A percentile compares a stretch with the other conserved stretches of the same genome.
These are phyloP conservation scores for Drosophila pseudoananassae DNA, from an alignment of 1,140 invertebrate genomes.

Conservation along the genomic window DNA sequence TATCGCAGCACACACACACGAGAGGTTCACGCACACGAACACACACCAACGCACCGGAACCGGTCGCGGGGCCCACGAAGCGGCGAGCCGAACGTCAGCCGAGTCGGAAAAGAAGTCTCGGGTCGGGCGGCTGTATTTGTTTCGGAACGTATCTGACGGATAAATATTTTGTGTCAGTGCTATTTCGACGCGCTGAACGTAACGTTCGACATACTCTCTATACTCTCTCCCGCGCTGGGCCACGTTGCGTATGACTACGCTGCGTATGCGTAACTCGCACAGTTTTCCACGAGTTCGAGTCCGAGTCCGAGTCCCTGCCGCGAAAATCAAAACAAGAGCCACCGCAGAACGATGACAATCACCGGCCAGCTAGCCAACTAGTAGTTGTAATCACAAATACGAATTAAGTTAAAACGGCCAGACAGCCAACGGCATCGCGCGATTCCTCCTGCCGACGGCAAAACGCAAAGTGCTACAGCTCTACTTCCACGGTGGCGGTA, in stretches of 20 bases:
- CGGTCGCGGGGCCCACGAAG: conserved; percentile 45
- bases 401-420: conserved; percentile 6
- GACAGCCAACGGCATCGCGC: conserved; percentile 37
- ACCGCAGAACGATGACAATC: conserved; percentile 43
- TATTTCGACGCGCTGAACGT: conserved; percentile 83
- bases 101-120: conserved; percentile 10
- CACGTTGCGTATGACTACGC: conserved; percentile 18
- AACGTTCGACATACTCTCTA: conserved; percentile 7
- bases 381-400: background rate
- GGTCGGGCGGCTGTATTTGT: conserved; percentile 64
- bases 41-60: conserved; percentile 34
- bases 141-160: conserved; percentile 6
- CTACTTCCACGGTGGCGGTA: background rate
- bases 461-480: conserved; percentile 28
- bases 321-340: conserved; percentile 1
- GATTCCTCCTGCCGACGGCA: conserved; percentile 34
- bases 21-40: conserved; percentile 7
- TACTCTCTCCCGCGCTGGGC: conserved; percentile 20
- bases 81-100: background rate
- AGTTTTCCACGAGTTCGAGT: conserved; percentile 12
- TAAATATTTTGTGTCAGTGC: conserved; percentile 61
- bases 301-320: background rate
- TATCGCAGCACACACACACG: conserved; percentile 59
- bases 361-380: conserved; percentile 18
- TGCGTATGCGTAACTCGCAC: conserved; percentile 49